Evolutionary conservation across 2,888 invertebrate genomes (phyloP).

Genomic region (Galeopsomyia nigrocyanea): DNA sequence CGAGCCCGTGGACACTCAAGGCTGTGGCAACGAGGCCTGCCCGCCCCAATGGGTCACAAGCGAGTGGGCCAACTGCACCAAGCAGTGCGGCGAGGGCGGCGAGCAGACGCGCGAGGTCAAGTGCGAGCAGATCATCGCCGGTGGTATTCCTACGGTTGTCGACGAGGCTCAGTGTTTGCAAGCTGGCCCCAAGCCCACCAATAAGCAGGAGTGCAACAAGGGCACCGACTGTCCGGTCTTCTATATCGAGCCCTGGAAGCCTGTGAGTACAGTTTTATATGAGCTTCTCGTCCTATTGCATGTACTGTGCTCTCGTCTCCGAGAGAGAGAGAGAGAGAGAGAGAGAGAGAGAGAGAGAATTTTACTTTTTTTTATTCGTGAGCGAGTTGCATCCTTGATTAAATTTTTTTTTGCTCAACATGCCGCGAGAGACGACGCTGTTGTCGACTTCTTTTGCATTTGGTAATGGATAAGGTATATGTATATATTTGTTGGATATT

Average conservation of each 20-base stretch:
- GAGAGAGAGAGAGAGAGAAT: too few species aligned
- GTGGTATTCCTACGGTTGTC: slow-evolving; percentile 80
- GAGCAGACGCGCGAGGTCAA: slow-evolving; percentile 79
- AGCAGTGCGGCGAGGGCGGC: slow-evolving; percentile 85
- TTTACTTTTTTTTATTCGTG: too few species aligned
- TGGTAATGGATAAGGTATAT: too few species aligned
- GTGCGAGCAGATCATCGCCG: slow-evolving; percentile 84
- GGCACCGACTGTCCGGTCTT: slow-evolving; percentile 87
- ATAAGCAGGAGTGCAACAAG: slow-evolving; percentile 81
- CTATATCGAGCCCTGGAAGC: slow-evolving; percentile 91
- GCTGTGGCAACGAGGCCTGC: slow-evolving; percentile 84
- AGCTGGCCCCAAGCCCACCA: slow-evolving; percentile 78
- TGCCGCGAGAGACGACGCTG: too few species aligned
- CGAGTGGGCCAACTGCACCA: slow-evolving; percentile 86
- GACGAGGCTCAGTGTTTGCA: slow-evolving; percentile 82
- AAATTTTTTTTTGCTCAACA: too few species aligned
- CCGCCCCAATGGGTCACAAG: slow-evolving; percentile 84
- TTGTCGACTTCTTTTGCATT: too few species aligned
- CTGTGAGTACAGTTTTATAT: slow-evolving; percentile 73
- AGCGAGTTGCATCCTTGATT: too few species aligned
- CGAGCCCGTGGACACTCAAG: slow-evolving; percentile 79
- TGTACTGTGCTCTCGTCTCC: background rate
- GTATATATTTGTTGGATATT: slow-evolving; percentile 12
- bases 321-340: too few species aligned
- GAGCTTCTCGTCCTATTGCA: too few species aligned